A percentile compares a stretch with the other conserved stretches of the same genome.
Evolutionary conservation across 2,888 invertebrate genomes (phyloP).

Genomic region (Alentia gelatinosa): DNA sequence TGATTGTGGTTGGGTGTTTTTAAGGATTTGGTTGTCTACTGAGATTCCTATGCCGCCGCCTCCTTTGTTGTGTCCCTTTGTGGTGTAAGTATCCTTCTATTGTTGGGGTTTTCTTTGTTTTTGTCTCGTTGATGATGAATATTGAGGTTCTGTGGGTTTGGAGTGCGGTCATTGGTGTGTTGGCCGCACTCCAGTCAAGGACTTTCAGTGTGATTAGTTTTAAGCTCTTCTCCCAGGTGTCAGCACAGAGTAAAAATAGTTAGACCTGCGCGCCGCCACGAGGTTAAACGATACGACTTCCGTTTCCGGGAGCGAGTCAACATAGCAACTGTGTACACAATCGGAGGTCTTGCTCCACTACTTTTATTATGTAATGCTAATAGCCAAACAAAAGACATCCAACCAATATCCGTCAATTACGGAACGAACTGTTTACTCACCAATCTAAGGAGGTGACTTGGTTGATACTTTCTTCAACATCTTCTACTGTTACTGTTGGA

Average conservation of each 20-base stretch:
- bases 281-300: neutral
- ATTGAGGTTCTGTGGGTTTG: too few relatives aligned
- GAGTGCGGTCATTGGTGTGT: too few relatives aligned
- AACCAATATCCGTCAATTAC: neutral
- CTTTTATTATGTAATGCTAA: constrained; percentile 28
- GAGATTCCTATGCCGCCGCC: too few relatives aligned
- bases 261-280: neutral
- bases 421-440: too few relatives aligned
- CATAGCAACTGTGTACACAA: constrained; percentile 53
- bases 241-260: neutral
- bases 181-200: neutral
- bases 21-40: too few relatives aligned
- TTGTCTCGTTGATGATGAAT: too few relatives aligned
- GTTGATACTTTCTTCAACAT: too few relatives aligned
- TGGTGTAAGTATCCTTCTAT: too few relatives aligned
- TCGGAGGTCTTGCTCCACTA: neutral
- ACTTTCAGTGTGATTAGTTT: neutral
- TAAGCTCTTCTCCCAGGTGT: neutral
- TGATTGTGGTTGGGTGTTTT: too few relatives aligned
- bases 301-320: constrained; percentile 27
- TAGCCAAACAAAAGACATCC: neutral
- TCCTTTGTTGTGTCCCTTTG: too few relatives aligned
- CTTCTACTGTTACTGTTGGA: neutral
- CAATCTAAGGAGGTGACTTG: too few relatives aligned
- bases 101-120: too few relatives aligned